A percentile compares a stretch with the other conserved stretches of the same genome.
These are phyloP conservation scores for Butorides virescens DNA, from an alignment of 2,113 vertebrate genomes.

Conservation along the genomic window DNA sequence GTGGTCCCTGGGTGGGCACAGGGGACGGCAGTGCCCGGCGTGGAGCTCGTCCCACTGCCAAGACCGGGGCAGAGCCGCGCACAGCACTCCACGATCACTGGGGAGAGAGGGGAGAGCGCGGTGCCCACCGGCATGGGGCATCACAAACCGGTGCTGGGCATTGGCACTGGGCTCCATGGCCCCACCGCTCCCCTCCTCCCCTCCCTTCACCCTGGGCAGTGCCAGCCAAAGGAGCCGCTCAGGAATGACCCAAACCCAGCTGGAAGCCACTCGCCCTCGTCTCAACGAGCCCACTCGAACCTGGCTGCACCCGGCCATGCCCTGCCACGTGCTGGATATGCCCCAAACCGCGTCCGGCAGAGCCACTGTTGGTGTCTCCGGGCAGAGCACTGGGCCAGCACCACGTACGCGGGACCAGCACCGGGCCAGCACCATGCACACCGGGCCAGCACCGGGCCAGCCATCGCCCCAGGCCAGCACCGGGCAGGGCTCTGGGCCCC, in stretches of 20 bases:
- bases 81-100: background rate
- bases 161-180: background rate
- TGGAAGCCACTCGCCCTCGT: background rate
- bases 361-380: too few relatives aligned
- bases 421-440: background rate
- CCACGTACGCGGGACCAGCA: too few relatives aligned
- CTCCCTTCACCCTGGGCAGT: rapidly evolving
- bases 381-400: background rate
- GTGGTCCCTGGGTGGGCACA: background rate
- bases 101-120: background rate
- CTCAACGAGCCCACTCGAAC: background rate
- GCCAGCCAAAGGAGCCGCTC: background rate
- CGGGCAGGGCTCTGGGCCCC: background rate
- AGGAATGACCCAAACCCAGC: background rate
- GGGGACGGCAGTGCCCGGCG: background rate
- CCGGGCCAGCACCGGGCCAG: too few relatives aligned
- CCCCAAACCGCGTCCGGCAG: background rate
- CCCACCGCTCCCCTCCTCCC: too few relatives aligned
- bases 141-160: rapidly evolving
- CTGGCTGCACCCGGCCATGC: background rate
- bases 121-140: background rate
- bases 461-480: background rate
- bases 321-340: background rate
- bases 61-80: background rate
- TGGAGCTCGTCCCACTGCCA: background rate